A percentile compares a stretch with the other conserved stretches of the same genome.
Evolutionary conservation across 2,888 invertebrate species (phyloP).

Genomic region (Therioaphis trifolii): DNA sequence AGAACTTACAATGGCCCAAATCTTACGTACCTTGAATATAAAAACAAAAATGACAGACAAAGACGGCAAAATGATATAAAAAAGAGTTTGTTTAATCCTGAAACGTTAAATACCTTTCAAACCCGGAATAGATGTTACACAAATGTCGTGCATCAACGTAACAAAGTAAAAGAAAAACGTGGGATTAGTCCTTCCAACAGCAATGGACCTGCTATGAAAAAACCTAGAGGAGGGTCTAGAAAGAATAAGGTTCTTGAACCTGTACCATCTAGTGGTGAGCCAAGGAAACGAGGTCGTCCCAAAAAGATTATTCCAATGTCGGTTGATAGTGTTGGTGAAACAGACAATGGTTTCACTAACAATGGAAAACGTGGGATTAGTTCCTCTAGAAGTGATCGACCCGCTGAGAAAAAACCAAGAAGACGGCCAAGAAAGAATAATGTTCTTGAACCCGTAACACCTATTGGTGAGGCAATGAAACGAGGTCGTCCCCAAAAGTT

Average conservation of each 20-base stretch:
- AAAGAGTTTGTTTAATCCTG: too few relatives aligned
- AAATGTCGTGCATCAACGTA: constrained; percentile 11
- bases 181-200: not conserved
- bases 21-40: constrained; percentile 38
- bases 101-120: too few relatives aligned
- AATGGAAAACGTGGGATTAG: too few relatives aligned
- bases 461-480: too few relatives aligned
- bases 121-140: constrained; percentile 54
- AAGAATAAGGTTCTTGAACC: constrained; percentile 22
- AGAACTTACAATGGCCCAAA: constrained; percentile 37
- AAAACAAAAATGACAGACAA: constrained; percentile 34
- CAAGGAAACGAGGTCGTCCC: constrained; percentile 46
- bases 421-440: too few relatives aligned
- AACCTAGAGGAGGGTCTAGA: constrained; percentile 56
- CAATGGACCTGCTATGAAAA: constrained; percentile 7
- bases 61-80: constrained; percentile 45
- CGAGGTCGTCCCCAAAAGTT: too few relatives aligned
- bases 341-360: too few relatives aligned
- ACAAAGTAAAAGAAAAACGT: constrained; percentile 49
- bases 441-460: too few relatives aligned
- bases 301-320: not conserved
- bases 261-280: too few relatives aligned
- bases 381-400: too few relatives aligned
- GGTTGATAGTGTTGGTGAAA: not conserved
- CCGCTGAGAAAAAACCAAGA: too few relatives aligned